phyloP scores from a whole-genome alignment of 2,888 invertebrate species.

The Pachymerium ferrugineum region DNA sequence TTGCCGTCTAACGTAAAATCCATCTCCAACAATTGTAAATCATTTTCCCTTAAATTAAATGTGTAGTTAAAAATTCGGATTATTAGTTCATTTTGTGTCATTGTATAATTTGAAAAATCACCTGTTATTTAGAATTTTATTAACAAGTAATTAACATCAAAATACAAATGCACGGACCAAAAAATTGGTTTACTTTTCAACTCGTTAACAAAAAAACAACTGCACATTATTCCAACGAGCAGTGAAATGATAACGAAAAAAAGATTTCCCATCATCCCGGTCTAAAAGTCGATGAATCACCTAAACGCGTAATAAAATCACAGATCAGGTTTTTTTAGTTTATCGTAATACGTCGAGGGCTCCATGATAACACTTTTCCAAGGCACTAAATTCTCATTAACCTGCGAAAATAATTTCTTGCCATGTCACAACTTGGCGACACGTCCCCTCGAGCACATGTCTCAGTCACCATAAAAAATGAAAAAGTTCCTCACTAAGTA shows the following conservation, averaged over 20 bases:
- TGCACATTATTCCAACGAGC: neutral
- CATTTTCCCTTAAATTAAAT: neutral
- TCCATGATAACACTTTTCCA: neutral
- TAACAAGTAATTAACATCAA: slow-evolving; percentile 24
- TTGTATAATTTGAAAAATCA: neutral
- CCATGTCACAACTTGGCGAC: neutral
- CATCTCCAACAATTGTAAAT: neutral
- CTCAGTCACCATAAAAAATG: neutral
- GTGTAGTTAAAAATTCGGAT: neutral
- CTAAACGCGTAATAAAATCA: no score
- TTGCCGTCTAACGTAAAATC: neutral
- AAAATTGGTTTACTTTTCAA: slow-evolving; percentile 20
- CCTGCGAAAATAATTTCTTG: slow-evolving; percentile 5
- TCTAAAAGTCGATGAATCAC: neutral
- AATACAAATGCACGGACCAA: slow-evolving; percentile 20
- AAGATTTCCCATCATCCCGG: neutral
- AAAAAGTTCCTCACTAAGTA: neutral
- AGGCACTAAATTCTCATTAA: slow-evolving; percentile 24
- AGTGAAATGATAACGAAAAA: neutral
- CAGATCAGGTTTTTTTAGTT: slow-evolving; percentile 16
- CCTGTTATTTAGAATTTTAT: slow-evolving; percentile 5
- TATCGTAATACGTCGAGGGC: neutral
- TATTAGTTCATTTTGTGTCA: neutral
- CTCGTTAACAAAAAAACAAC: neutral
- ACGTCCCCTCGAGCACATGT: neutral